Base-by-base conservation (phyloP, 2,888 invertebrate species). In the Nasonovia ribisnigri region DNA sequence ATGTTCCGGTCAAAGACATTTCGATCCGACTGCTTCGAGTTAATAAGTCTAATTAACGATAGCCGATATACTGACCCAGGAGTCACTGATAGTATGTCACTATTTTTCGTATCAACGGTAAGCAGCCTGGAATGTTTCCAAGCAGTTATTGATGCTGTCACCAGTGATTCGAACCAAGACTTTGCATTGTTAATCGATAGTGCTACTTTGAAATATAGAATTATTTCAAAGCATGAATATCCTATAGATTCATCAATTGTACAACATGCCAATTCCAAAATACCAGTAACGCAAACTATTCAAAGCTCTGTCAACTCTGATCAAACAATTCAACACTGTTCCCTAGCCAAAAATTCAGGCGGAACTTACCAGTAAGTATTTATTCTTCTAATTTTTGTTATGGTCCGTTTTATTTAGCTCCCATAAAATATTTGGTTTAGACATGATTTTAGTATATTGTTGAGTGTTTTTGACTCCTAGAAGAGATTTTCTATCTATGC, bases 31-130 rank as follows among this genome's bases (percentile, higher is more conserved):
- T 94, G 94, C n/a, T 92, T 94, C 29, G 92, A 91, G 42, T 54
- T 94, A 54, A 93, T 94, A 24, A 92, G 93, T 54, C 57, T 90
- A 3, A 94, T 94, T 60, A 94, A 94, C 84, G 94, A 94, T n/a
- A 92, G 90, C 77, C 67, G 93, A 11, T 90, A 94, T 57, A 92
- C n/a, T 20, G 91, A 94, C 24, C 90, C 93, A 6, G 67, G 67
- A 8, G 86, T 93, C 20, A 86, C 84, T 11, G 93, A 93, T n/a
- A 86, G 93, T 0, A 60, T 93, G 93, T 26, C 93, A 13, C 26
- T 93, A n/a, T 93, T 93, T 86, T 93, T 93, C 51, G 48, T 93
- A 13, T 93, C 93, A 3, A 51, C 84, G 26, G 84, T 90, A 24
- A 86, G 67, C 1, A 60, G 60, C 26, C 54, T 10, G 0, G 93